Base-by-base conservation (phyloP, 2,113 vertebrate species). In the Galeopterus variegatus region DNA sequence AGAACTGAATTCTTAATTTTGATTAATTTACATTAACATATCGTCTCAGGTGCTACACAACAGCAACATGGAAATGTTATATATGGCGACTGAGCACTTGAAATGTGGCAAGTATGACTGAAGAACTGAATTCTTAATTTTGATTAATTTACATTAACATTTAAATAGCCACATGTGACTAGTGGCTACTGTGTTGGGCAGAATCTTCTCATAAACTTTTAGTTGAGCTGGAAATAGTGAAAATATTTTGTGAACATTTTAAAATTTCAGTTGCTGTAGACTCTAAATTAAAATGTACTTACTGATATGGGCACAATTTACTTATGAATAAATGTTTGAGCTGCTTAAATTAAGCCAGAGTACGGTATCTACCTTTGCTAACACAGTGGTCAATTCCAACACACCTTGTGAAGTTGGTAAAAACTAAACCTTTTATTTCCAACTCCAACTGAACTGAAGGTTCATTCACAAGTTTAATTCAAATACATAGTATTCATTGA, bases 391-490 rank as follows among this genome's bases (percentile, higher is more conserved):
- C 60, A 91, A 33, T 8, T 73, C 80, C 33, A 96, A 75, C 92
- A 11, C 14, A 65, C 48, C 23, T 80, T 65, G 41, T 76, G 65
- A 92, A 21, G 9, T 56, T 64, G 4, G 48, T 69, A 77, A 58
- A 14, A 92, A 96, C 80, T 72, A 64, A 45, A 24, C 18, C 26
- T 54, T 91, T 86, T 62, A 65, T 90, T 96, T 50, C 56, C 70
- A 75, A 45, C 15, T 93, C 64, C 24, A 73, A 31, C 11, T 67
- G 26, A 93, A 81, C 33, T 85, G 58, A 91, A 52, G 0, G 58
- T 45, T 64, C 50, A 19, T 33, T 41, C 41, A 41, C 41, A 41
- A 41, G 33, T 54, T 75, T 88, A 84, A 52, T 18, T 72, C 60
- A 91, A 83, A 77, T 67, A 69, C 3, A 54, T 0, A 64, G 13